Conservation (phyloP, 2,113 vertebrate species). For the Scomber scombrus region DNA sequence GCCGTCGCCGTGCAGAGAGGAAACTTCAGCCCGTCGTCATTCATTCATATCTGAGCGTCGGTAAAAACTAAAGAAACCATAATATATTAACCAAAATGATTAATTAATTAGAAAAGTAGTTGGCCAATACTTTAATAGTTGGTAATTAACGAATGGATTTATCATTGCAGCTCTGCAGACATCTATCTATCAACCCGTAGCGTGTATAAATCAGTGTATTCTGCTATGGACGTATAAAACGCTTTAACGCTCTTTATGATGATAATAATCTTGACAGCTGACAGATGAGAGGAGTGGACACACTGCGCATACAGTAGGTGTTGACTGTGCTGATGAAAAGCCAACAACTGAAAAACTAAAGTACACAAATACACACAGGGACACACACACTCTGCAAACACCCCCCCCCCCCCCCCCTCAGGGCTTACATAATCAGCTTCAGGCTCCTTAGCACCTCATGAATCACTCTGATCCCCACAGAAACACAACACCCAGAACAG, state of each 20-base stretch:
- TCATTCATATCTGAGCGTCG: too few relatives aligned
- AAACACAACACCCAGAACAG: conserved; percentile 21
- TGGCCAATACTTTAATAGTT: too few relatives aligned
- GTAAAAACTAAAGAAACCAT: too few relatives aligned
- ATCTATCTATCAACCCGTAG: not conserved
- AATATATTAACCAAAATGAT: too few relatives aligned
- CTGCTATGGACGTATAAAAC: not conserved
- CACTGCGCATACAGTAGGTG: not conserved
- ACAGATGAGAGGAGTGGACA: not conserved
- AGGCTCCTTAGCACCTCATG: conserved; percentile 6
- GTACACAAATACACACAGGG: conserved; percentile 16
- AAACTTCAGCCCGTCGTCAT: too few relatives aligned
- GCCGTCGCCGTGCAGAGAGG: too few relatives aligned
- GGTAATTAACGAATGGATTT: too few relatives aligned
- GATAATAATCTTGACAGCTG: conserved; percentile 5
- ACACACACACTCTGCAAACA: not conserved
- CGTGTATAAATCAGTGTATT: too few relatives aligned
- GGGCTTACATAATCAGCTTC: conserved; percentile 33
- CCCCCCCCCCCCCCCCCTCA: not conserved
- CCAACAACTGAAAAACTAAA: not conserved
- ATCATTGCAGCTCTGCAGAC: too few relatives aligned
- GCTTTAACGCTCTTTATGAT: not conserved
- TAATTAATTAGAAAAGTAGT: too few relatives aligned
- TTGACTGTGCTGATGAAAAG: not conserved
- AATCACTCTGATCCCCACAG: conserved; percentile 5